Conservation (phyloP, 2,113 vertebrate species). For the Sylvilagus bachmani region DNA sequence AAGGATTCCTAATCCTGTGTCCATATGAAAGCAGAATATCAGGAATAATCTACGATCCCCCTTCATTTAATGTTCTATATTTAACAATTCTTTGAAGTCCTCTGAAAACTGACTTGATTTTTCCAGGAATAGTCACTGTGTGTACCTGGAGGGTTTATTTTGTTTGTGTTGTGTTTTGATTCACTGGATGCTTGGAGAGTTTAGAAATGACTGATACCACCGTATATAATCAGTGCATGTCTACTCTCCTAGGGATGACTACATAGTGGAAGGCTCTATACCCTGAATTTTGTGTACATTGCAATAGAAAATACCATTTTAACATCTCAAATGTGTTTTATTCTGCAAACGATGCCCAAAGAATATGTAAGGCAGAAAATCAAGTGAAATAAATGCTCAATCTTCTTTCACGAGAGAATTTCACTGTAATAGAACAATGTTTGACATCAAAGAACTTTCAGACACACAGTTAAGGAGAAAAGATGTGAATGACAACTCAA, state of each 20-base stretch:
- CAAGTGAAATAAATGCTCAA: not conserved
- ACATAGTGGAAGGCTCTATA: not conserved
- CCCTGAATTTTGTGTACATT: not conserved
- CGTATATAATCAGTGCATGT: not conserved
- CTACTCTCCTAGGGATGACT: not conserved
- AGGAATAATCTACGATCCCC: not conserved
- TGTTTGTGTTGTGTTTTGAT: constrained; percentile 40
- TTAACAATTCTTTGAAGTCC: not conserved
- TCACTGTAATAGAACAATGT: not conserved
- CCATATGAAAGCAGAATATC: not conserved
- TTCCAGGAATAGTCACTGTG: not conserved
- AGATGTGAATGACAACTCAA: not conserved
- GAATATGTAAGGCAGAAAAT: not conserved
- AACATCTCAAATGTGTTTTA: not conserved
- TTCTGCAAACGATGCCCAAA: not conserved
- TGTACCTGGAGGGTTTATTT: not conserved
- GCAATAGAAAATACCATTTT: not conserved
- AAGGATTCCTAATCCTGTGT: not conserved
- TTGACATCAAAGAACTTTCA: not conserved
- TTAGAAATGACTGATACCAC: constrained; percentile 17
- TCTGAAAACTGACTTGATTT: constrained; percentile 19
- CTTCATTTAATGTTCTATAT: constrained; percentile 30
- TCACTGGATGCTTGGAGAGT: not conserved
- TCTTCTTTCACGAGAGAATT: not conserved
- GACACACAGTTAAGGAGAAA: not conserved